Conservation (phyloP, 1,140 invertebrate species). For the Aphelinus atriplicis region DNA sequence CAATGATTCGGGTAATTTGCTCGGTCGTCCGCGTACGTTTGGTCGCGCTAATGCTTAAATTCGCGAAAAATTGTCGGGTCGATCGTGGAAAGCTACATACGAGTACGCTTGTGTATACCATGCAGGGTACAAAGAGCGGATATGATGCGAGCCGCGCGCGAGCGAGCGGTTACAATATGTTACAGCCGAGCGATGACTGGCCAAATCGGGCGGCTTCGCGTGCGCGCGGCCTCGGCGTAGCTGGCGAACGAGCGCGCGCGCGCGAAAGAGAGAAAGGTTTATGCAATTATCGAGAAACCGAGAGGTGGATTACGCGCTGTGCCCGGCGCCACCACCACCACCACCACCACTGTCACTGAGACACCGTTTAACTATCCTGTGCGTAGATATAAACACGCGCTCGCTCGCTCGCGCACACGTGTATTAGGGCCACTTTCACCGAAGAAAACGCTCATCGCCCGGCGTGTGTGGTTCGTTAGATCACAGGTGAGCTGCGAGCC, state of each 20-base stretch:
- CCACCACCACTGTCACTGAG: no score
- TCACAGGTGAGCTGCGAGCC: no score
- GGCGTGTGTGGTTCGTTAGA: no score
- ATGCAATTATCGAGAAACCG: conserved; percentile 39
- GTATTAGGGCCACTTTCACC: not conserved
- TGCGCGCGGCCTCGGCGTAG: not conserved
- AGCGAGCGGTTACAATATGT: not conserved
- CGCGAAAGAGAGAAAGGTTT: conserved; percentile 31
- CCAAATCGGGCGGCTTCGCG: not conserved
- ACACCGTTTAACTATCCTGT: not conserved
- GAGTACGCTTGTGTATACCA: no score
- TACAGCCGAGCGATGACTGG: conserved; percentile 27
- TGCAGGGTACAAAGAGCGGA: no score
- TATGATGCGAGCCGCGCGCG: not conserved
- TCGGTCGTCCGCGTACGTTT: no score
- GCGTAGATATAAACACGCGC: not conserved
- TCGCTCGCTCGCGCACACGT: not conserved
- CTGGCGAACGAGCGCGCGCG: not conserved
- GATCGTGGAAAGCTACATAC: no score
- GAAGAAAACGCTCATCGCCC: no score
- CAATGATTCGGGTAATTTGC: no score
- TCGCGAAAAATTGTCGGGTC: no score
- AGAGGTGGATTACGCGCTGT: not conserved
- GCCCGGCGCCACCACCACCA: no score
- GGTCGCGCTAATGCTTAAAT: no score